Evolutionary conservation across 2,888 invertebrate genomes (phyloP), one percentile per base, ranked within the genome.

Genomic region (Operophtera brumata): DNA sequence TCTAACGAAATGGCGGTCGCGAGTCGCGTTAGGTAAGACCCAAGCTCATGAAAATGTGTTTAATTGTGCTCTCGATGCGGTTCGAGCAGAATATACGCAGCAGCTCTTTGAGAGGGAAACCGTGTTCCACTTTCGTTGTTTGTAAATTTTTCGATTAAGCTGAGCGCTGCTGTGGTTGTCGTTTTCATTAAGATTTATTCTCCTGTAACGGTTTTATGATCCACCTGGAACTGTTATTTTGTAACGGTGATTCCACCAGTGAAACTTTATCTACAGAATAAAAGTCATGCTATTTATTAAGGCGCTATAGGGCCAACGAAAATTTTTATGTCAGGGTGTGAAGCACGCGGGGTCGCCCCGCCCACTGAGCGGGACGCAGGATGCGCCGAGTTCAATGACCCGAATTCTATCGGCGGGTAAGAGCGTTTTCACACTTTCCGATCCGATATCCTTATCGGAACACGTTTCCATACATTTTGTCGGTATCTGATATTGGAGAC

Each of bases 71-170:
- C 37, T 32, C 28, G 48, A 48, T 53, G 49, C 47, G 49, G 57
- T 49, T 44, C 37, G 14, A 44, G 45, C 40, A 2, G 28, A 53
- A 37, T 57, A 42, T 42, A 49, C 34, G 40, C 47, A 32, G 44
- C 48, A 25, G 39, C 47, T 56, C 51, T 51, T 47, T 51, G 47
- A 56, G 47, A 56, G 56, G 51, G 44, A 51, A 50, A 51, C 40
- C 51, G 51, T 56, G 56, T 56, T 44, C 44, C 25, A 51, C 47
- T 56, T 51, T 51, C 37, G 34, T 43, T 50, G 49, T 42, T 49
- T 54, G 32, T 50, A 39, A 26, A 39, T 50, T 47, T 53, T 50
- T 50, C 37, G 42, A 50, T 46, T 37, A 46, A 42, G 30, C 46
- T 36, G 47, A 52, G 42, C 46, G 25, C 25, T 45, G 26, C 34